Percentiles rank a stretch among this genome's conserved stretches.
Evolutionary conservation across 2,113 vertebrate genomes (phyloP).

Genomic region (Astur gentilis): DNA sequence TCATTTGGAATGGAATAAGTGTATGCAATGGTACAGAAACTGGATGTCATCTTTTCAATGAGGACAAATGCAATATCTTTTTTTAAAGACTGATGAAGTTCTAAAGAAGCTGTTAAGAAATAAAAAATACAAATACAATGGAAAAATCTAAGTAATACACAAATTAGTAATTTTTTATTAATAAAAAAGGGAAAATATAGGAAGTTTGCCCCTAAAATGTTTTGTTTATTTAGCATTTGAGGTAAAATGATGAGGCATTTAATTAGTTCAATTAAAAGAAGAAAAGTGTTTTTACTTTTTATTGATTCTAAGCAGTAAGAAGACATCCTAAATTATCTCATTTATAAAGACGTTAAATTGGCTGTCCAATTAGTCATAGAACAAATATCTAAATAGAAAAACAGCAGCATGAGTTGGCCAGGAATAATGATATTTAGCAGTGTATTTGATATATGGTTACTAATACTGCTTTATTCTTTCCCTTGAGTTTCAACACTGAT

Average conservation of each 20-base stretch:
- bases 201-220: background rate
- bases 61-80: background rate
- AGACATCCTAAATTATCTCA: background rate
- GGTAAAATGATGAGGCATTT: background rate
- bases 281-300: background rate
- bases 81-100: background rate
- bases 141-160: background rate
- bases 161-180: background rate
- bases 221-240: background rate
- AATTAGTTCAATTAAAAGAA: background rate
- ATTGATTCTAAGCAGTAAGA: background rate
- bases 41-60: background rate
- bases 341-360: background rate
- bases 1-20: background rate
- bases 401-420: background rate
- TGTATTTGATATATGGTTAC: background rate
- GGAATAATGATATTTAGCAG: background rate
- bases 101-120: background rate
- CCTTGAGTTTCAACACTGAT: slow-evolving; percentile 17
- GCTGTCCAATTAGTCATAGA: background rate
- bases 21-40: background rate
- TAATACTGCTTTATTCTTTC: background rate
- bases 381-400: slow-evolving; percentile 1
- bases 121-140: background rate
- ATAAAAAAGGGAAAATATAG: background rate